Evolutionary conservation across 2,797 vertebrate species (phyloP).

Genomic region (Pachyuromys duprasi): DNA sequence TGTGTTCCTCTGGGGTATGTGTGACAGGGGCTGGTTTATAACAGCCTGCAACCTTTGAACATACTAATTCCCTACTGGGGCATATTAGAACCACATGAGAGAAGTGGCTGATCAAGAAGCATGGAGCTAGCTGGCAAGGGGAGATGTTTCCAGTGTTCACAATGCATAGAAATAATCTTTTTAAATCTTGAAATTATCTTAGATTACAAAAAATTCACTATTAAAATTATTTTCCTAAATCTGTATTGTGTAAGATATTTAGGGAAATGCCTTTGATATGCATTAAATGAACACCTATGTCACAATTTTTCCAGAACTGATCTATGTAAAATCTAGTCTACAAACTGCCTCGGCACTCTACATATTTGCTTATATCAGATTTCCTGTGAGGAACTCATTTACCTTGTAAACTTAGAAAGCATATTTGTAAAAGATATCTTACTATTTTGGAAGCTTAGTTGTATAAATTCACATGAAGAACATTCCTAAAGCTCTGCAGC

Average conservation of each 20-base stretch:
- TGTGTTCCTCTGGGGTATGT: not conserved
- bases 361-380: slow-evolving; percentile 22
- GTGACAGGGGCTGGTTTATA: not conserved
- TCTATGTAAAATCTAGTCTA: slow-evolving; percentile 26
- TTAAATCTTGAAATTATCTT: slow-evolving; percentile 28
- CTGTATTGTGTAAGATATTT: slow-evolving; percentile 4
- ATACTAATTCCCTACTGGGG: not conserved
- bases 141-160: not conserved
- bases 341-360: not conserved
- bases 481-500: slow-evolving; percentile 83
- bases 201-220: slow-evolving; percentile 37
- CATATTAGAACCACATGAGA: not conserved
- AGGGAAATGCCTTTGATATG: slow-evolving; percentile 19
- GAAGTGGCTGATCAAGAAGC: not conserved
- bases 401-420: slow-evolving; percentile 48
- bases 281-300: not conserved
- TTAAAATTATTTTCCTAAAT: slow-evolving; percentile 5
- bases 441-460: slow-evolving; percentile 58
- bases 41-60: not conserved
- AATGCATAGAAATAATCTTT: not conserved
- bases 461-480: slow-evolving; percentile 70
- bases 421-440: slow-evolving; percentile 59
- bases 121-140: not conserved
- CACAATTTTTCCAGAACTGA: slow-evolving; percentile 41
- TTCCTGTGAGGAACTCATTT: slow-evolving; percentile 59